These are phyloP conservation scores for Bombus impatiens DNA, from an alignment of 1,140 invertebrate species.

Conservation along the genomic window DNA sequence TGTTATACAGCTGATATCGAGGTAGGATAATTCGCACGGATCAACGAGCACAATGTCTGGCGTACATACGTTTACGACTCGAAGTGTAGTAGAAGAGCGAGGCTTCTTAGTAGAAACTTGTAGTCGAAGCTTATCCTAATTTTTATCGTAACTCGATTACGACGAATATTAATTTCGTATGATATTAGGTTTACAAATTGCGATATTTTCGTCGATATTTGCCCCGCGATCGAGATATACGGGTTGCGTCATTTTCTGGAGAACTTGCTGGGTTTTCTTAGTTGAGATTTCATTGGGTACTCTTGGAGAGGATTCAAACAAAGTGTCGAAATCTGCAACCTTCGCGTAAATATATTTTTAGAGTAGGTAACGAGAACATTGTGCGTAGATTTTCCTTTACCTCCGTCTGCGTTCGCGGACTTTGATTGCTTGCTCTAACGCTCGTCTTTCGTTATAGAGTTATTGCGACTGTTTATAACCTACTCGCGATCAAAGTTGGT, in stretches of 20 bases:
- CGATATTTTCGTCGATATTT: no score
- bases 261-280: neutral
- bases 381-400: neutral
- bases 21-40: conserved; percentile 52
- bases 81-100: neutral
- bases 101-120: neutral
- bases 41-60: conserved; percentile 7
- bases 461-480: conserved; percentile 21
- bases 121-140: neutral
- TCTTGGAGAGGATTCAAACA: conserved; percentile 32
- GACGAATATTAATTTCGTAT: no score
- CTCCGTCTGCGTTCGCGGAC: neutral
- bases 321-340: neutral
- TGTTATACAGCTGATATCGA: conserved; percentile 34
- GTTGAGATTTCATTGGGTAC: no score
- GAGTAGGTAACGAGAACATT: neutral
- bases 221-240: no score
- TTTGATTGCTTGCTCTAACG: neutral
- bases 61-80: neutral
- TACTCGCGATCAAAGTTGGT: conserved; percentile 31
- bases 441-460: neutral
- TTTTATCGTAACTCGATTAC: no score
- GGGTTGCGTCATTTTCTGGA: neutral
- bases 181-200: no score
- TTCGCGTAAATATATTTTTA: conserved; percentile 36